Base-by-base conservation (phyloP, 1,140 invertebrate species). In the Drosophila rhopaloa region DNA sequence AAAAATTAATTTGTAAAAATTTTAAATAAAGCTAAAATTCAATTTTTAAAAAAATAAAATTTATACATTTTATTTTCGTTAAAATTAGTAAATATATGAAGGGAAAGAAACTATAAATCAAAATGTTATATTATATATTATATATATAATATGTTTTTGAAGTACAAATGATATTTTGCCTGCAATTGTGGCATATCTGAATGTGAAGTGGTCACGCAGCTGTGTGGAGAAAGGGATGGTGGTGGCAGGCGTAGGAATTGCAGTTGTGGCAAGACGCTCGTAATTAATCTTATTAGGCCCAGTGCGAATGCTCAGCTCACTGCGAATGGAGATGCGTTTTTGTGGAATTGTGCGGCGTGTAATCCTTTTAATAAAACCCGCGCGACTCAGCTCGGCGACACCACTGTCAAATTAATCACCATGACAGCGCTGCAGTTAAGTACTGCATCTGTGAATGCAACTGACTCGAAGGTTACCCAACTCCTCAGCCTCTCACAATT, bases 311-410 rank as follows among this genome's bases (percentile, higher is more conserved):
- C 40, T 44, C 60, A 44, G 10, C 50, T 62, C 60, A 14, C 67
- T 19, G 29, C 38, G 37, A 47, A 47, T 71, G 65, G 51, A 29
- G 58, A 50, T 74, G 44, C 40, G 29, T 50, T 55, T 71, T 85
- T 78, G 74, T 77, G 72, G 62, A 77, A 68, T 50, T 75, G 58
- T 59, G 54, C 37, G 40, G 40, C 71, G 67, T 83, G 78, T 83
- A 89, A 84, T 89, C 80, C 81, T 81, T 90, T 81, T 81, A 81
- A 90, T 90, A 90, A 89, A 75, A 53, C 71, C 84, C 76, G 84
- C 79, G 61, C 79, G 75, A 50, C 72, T 68, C 84, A 73, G 54
- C 65, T 78, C 76, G 62, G 79, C 84, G 84, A 89, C 84, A 89
- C 73, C 44, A 75, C 48, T 62, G 70, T 67, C 78, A 89, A 68